Evolutionary conservation across 2,888 invertebrate species (phyloP), one percentile per base, ranked within the genome.

Genomic region (Spilosoma lubricipeda): DNA sequence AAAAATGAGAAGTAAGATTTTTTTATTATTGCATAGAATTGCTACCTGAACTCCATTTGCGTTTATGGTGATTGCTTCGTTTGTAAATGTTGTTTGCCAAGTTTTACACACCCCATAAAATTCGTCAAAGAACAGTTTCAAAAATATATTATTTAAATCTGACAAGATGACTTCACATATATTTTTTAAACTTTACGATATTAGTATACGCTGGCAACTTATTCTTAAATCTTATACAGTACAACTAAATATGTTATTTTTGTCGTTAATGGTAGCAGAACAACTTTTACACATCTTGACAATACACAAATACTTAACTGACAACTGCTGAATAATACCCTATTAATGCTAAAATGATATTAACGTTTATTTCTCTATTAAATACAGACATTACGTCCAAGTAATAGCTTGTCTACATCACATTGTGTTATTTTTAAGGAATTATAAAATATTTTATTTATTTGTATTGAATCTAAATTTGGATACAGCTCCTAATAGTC

Each of bases 371-470:
- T 52, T 68, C 33, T 33, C 33, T 36, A 52, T 33, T 68, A 23
- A 23, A 23, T 4, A 59, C 11, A 13, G 11, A 23, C 33, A 23
- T 23, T 11, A 4, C 36, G 36, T 36, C n/a, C 36, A n/a, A 36
- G n/a, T 69, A 69, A 36, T 69, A 52, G 36, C 23, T 68, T 52
- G 33, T 23, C 33, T 23, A 68, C 33, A 5, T 23, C 68, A 68
- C 20, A 11, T n/a, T n/a, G 52, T 23, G 2, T 56, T 56, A 23
- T 52, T 52, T 23, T 36, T 7, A 36, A 52, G 23, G 7, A 52
- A 52, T 11, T 39, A 39, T 23, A n/a, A 23, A 48, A 18, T 3
- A 3, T 48, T 48, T 48, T 48, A 18, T 48, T 48, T 20, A 18
- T 48, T 48, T 18, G 5, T 48, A 48, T 5, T 48, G 18, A 48